phyloP scores from a whole-genome alignment of 2,888 invertebrate species.

The Agonopterix heracliana region DNA sequence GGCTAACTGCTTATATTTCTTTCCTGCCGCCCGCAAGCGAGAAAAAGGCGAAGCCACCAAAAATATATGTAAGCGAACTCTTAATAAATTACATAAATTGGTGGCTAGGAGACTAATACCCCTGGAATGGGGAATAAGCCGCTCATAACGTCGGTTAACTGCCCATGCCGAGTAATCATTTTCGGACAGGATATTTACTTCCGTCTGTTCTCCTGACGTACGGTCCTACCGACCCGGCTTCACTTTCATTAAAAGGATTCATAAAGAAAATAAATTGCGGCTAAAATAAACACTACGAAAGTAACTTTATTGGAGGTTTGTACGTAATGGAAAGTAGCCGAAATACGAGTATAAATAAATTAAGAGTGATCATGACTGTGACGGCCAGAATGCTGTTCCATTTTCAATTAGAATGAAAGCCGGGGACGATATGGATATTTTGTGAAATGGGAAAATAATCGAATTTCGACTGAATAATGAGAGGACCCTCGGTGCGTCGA shows the following conservation, averaged over 20 bases:
- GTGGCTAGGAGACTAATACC: conserved; percentile 67
- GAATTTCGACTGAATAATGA: conserved; percentile 74
- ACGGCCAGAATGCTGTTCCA: conserved; percentile 52
- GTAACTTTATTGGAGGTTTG: not conserved
- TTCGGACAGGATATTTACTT: conserved; percentile 69
- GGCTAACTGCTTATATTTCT: conserved; percentile 60
- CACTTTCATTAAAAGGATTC: conserved; percentile 49
- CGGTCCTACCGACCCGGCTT: conserved; percentile 19
- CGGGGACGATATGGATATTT: conserved; percentile 73
- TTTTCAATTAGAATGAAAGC: conserved; percentile 72
- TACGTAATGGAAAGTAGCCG: conserved; percentile 24
- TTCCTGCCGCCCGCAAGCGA: conserved; percentile 35
- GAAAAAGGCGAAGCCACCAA: conserved; percentile 60
- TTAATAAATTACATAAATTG: conserved; percentile 75
- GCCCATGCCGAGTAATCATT: conserved; percentile 69
- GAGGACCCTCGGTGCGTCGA: conserved; percentile 57
- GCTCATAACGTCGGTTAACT: conserved; percentile 66
- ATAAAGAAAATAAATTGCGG: conserved; percentile 16
- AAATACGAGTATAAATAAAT: conserved; percentile 49
- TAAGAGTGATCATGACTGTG: conserved; percentile 46
- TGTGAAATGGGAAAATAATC: conserved; percentile 75
- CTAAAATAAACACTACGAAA: conserved; percentile 17
- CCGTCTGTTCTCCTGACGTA: conserved; percentile 61
- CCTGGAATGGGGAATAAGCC: conserved; percentile 69
- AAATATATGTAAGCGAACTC: conserved; percentile 56